phyloP scores from a whole-genome alignment of 2,113 vertebrate species.

The Tiliqua scincoides region DNA sequence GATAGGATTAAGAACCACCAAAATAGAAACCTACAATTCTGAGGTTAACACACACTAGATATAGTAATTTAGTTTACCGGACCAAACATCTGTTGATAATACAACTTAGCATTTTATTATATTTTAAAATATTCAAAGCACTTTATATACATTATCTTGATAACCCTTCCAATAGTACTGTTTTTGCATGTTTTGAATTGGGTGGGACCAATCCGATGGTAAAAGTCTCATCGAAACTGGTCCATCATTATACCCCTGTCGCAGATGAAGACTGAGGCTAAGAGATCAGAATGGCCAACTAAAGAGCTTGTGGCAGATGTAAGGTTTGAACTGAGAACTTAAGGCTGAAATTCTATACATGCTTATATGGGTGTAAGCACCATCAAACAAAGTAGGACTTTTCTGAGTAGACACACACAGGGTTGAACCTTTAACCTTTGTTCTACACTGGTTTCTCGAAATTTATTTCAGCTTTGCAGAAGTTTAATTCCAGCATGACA shows the following conservation, averaged over 20 bases:
- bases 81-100: not conserved
- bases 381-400: no score
- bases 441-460: not conserved
- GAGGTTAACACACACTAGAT: constrained; percentile 46
- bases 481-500: not conserved
- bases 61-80: not conserved
- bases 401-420: no score
- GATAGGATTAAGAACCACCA: constrained; percentile 55
- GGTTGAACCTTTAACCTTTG: not conserved
- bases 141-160: not conserved
- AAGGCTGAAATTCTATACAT: no score
- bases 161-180: not conserved
- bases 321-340: no score
- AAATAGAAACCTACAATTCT: constrained; percentile 24
- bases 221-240: no score
- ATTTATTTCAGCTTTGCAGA: not conserved
- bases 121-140: not conserved
- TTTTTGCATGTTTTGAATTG: no score
- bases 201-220: no score
- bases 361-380: no score
- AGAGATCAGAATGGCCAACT: no score
- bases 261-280: no score
- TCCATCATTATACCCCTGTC: no score
- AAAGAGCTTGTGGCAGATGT: no score
- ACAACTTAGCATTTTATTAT: constrained; percentile 26